Evolutionary conservation across 2,797 vertebrate genomes (phyloP), one percentile per base, ranked within the genome.

Genomic region (Karalla daura): DNA sequence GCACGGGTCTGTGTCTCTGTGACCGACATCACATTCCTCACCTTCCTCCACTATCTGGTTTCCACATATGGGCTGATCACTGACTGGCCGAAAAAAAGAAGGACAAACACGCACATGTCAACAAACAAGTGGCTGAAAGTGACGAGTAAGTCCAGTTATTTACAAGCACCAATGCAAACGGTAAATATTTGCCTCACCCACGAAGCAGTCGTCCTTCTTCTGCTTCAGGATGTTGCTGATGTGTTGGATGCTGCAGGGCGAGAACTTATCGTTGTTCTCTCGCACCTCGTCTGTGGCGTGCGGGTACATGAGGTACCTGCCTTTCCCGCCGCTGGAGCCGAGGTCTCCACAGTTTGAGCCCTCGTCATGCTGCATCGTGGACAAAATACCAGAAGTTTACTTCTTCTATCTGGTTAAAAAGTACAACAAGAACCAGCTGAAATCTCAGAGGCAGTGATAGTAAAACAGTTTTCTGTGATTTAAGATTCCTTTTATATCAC

Each of bases 271-370:
- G 0, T 92, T 96, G 90, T 96, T 96, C 64, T 94, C 93, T 21
- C 89, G 91, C n/a, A 90, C 70, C 35, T 89, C 89, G 0, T 93
- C 80, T 0, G 92, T 84, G 70, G 95, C 94, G 0, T 94, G 79
- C 44, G 93, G 93, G 62, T 93, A 96, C 95, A 96, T 96, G 84
- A 96, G 86, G 83, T 91, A 96, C 37, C 91, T 88, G 49, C 95
- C 95, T 65, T 92, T 88, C 1, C 84, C 88, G 1, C 63, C 79
- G 0, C 58, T 45, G 2, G 91, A 86, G 13, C 85, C 89, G 0
- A 92, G 86, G 33, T 73, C 59, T 4, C 92, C 91, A 12, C 95
- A 95, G 53, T 94, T 83, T 2, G 67, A 27, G 36, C 81, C 92
- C 61, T 93, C 90, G 23, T 96, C 95, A 0, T 96, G 95, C 95